Percentiles rank a stretch among this genome's conserved stretches.
phyloP scores from a whole-genome alignment of 2,113 vertebrate genomes.

The Orientallactaga bullata region DNA sequence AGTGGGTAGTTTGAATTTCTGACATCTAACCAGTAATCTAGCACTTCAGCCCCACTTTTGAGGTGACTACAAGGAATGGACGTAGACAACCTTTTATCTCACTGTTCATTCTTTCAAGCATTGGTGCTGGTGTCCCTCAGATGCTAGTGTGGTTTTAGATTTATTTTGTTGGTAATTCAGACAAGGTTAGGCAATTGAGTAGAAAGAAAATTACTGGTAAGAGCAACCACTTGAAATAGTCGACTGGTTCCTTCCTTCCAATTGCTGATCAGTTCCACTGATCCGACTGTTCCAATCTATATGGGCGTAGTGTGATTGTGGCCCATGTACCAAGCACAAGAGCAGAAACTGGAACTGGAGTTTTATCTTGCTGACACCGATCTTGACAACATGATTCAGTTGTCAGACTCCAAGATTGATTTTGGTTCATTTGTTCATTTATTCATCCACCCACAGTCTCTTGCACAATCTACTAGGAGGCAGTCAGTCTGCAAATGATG shows the following conservation, averaged over 20 bases:
- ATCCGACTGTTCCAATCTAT: neutral
- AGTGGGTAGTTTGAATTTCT: slow-evolving; percentile 57
- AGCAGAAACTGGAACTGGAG: neutral
- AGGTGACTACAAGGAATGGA: neutral
- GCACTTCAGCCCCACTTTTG: neutral
- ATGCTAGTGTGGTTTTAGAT: neutral
- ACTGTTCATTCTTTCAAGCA: neutral
- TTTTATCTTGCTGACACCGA: slow-evolving; percentile 15
- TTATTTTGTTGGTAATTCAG: slow-evolving; percentile 36
- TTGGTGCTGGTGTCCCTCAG: neutral
- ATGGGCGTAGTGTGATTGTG: neutral
- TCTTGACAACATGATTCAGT: neutral
- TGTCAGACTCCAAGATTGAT: neutral
- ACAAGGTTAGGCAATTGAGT: neutral
- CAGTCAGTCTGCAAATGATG: slow-evolving; percentile 1
- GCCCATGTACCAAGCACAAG: neutral
- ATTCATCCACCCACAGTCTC: slow-evolving; percentile 14
- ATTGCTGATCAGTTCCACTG: neutral
- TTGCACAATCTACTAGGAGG: slow-evolving; percentile 3
- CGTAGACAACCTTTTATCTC: neutral
- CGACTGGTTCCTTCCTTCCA: neutral
- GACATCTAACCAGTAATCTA: slow-evolving; percentile 55
- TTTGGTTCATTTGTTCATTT: slow-evolving; percentile 28
- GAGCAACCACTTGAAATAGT: neutral
- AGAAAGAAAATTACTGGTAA: neutral